Evolutionary conservation across 2,797 vertebrate genomes (phyloP).

Genomic region (Sciurus vulgaris): DNA sequence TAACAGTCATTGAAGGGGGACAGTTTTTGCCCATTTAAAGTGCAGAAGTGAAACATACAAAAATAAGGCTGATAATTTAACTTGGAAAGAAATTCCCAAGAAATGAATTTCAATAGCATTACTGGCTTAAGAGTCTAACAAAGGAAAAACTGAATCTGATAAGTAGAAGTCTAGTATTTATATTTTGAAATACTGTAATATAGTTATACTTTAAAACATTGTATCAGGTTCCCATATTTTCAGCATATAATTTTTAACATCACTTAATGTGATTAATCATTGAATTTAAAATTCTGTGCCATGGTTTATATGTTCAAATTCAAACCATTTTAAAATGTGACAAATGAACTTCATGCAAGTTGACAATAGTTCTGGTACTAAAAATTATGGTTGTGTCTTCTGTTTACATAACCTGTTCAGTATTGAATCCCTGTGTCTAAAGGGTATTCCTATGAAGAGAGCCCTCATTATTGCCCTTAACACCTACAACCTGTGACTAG

Average conservation of each 20-base stretch:
- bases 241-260: slow-evolving; percentile 81
- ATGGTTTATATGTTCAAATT: slow-evolving; percentile 79
- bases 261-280: slow-evolving; percentile 79
- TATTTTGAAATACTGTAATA: slow-evolving; percentile 56
- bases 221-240: slow-evolving; percentile 68
- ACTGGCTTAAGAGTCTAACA: slow-evolving; percentile 39
- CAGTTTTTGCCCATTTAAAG: slow-evolving; percentile 42
- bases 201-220: slow-evolving; percentile 79
- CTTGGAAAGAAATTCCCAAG: slow-evolving; percentile 62
- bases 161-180: slow-evolving; percentile 54
- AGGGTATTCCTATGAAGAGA: slow-evolving; percentile 79
- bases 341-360: slow-evolving; percentile 78
- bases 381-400: slow-evolving; percentile 73
- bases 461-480: slow-evolving; percentile 81
- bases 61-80: slow-evolving; percentile 65
- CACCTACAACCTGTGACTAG: slow-evolving; percentile 78
- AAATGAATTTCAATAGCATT: slow-evolving; percentile 62
- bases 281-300: slow-evolving; percentile 77
- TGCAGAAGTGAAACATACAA: slow-evolving; percentile 8
- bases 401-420: slow-evolving; percentile 82
- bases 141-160: slow-evolving; percentile 54
- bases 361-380: slow-evolving; percentile 84
- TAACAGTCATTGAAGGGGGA: background rate
- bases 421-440: slow-evolving; percentile 79
- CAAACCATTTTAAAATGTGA: slow-evolving; percentile 80